Evolutionary conservation across 2,888 invertebrate species (phyloP).

Genomic region (Hydrotaea diabolus): DNA sequence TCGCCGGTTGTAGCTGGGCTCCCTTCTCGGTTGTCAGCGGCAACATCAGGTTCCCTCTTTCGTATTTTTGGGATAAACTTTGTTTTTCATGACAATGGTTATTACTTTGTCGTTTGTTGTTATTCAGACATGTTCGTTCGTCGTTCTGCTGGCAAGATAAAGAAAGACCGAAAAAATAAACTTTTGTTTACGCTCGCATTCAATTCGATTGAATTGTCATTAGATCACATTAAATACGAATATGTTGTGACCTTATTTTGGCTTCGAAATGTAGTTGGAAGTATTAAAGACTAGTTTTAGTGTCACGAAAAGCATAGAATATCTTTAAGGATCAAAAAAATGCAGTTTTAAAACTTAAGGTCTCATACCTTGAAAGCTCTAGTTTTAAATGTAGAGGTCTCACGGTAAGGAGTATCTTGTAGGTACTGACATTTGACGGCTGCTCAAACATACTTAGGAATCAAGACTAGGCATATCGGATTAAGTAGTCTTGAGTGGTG

Average conservation of each 20-base stretch:
- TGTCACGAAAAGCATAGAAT: too few species aligned
- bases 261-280: background rate
- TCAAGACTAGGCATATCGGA: too few species aligned
- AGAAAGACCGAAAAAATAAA: background rate
- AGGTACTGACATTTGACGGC: too few species aligned
- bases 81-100: background rate
- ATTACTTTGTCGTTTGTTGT: background rate
- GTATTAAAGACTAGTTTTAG: too few species aligned
- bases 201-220: background rate
- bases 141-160: background rate
- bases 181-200: background rate
- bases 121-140: background rate
- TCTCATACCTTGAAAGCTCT: too few species aligned
- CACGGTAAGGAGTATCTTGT: too few species aligned
- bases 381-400: too few species aligned
- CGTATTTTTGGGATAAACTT: background rate
- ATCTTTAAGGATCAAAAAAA: too few species aligned
- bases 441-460: too few species aligned
- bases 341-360: too few species aligned
- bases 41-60: background rate
- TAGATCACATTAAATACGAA: slow-evolving; percentile 5
- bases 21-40: background rate
- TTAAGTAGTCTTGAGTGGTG: too few species aligned
- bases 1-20: too few species aligned
- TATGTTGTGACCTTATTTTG: background rate